A percentile compares a stretch with the other conserved stretches of the same genome.
phyloP scores from a whole-genome alignment of 2,113 vertebrate genomes.

The Arvicanthis niloticus region DNA sequence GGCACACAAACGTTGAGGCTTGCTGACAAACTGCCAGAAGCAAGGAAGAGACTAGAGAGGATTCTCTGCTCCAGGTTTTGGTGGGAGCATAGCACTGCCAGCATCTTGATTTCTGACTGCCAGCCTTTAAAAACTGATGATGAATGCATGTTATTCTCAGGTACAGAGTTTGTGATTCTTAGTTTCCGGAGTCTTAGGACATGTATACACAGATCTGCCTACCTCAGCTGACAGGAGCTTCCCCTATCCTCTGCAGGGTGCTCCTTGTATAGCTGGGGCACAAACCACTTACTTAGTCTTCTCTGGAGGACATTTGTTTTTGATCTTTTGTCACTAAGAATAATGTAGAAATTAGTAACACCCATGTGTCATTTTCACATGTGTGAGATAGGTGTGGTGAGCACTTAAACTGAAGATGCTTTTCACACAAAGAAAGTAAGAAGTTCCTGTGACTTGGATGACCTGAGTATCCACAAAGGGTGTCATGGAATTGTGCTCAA shows the following conservation, averaged over 20 bases:
- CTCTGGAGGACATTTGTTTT: background rate
- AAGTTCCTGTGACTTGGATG: conserved; percentile 9
- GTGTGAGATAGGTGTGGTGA: background rate
- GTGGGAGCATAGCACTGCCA: background rate
- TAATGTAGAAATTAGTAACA: background rate
- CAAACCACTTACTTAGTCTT: background rate
- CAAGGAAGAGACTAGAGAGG: background rate
- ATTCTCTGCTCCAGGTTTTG: background rate
- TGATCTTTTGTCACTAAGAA: conserved; percentile 38
- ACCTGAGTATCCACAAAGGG: background rate
- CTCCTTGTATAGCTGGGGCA: background rate
- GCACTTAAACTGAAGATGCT: conserved; percentile 23
- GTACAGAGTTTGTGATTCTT: background rate
- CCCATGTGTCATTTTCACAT: background rate
- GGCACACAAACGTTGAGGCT: background rate
- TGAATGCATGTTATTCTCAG: background rate
- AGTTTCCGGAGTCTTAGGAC: background rate
- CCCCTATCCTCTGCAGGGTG: background rate
- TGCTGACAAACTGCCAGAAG: background rate
- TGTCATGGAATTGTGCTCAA: background rate
- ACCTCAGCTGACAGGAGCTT: background rate
- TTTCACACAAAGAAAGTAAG: background rate
- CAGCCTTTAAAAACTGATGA: background rate
- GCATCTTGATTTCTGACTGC: background rate
- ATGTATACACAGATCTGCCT: background rate